These are phyloP conservation scores for Borostomias antarcticus DNA, from an alignment of 2,797 vertebrate genomes.

Conservation along the genomic window DNA sequence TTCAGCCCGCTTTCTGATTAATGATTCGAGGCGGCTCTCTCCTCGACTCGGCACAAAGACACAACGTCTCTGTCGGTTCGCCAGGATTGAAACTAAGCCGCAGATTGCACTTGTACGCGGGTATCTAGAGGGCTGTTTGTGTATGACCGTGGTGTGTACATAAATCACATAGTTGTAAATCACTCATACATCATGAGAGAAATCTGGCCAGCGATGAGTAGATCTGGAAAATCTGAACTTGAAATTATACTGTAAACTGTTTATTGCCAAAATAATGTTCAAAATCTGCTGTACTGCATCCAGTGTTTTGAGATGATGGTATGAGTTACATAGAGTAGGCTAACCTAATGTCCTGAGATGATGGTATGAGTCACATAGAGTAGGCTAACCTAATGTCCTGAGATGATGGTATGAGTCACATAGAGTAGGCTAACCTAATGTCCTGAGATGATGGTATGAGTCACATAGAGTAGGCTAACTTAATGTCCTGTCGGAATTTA, in stretches of 20 bases:
- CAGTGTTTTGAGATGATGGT: too few species aligned
- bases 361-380: too few species aligned
- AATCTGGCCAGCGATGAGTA: too few species aligned
- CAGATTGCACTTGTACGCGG: background rate
- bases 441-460: too few species aligned
- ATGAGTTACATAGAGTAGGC: too few species aligned
- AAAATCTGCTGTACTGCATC: background rate
- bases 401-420: too few species aligned
- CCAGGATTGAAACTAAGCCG: background rate
- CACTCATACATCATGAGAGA: background rate
- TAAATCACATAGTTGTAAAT: background rate
- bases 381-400: too few species aligned
- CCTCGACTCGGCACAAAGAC: background rate
- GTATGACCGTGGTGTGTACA: background rate
- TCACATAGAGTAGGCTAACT: too few species aligned
- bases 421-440: too few species aligned
- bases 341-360: too few species aligned
- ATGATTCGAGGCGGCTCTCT: background rate
- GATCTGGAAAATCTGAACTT: background rate
- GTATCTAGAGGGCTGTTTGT: background rate
- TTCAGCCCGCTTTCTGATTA: constrained; percentile 4
- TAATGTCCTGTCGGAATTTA: too few species aligned
- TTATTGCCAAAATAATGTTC: background rate
- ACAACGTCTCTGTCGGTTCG: background rate
- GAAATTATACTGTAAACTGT: background rate